Percentiles rank a stretch among this genome's conserved stretches.
These are phyloP conservation scores for Porites lutea DNA, from an alignment of 64 coral and sea anemone genomes.

Conservation along the genomic window DNA sequence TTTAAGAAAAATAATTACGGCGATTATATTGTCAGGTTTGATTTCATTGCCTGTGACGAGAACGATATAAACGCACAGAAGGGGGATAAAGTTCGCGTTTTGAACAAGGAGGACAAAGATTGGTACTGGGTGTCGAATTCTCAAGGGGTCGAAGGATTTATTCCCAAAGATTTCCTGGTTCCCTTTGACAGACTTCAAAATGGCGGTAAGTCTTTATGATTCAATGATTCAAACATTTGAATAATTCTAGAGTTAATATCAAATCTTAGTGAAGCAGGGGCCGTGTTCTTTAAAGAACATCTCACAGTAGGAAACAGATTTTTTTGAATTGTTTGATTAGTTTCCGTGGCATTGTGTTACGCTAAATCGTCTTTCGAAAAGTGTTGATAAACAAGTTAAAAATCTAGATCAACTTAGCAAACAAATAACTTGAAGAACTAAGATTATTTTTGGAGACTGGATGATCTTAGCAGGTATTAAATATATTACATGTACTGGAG, in stretches of 20 bases:
- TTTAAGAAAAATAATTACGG: slow-evolving; percentile 91
- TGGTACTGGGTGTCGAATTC: slow-evolving; percentile 92
- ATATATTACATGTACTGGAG: neutral
- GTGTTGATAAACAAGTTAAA: neutral
- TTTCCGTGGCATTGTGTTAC: neutral
- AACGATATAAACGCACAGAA: slow-evolving; percentile 84
- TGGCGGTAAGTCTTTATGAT: slow-evolving; percentile 56
- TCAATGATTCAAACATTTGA: neutral
- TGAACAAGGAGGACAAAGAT: slow-evolving; percentile 96
- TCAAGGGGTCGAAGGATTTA: slow-evolving; percentile 82
- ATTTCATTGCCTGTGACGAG: slow-evolving; percentile 87
- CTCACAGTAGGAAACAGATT: neutral
- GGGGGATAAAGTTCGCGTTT: slow-evolving; percentile 79
- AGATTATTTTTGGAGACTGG: neutral
- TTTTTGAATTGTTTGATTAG: neutral
- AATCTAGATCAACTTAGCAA: neutral
- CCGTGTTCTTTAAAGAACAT: neutral
- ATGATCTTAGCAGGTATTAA: neutral
- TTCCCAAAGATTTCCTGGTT: slow-evolving; percentile 89
- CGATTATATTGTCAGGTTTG: slow-evolving; percentile 81
- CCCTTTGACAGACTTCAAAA: slow-evolving; percentile 54
- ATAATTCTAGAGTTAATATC: neutral
- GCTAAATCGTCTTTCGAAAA: slow-evolving; percentile 17
- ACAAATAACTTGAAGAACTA: neutral
- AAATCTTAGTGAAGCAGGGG: neutral